Percentiles rank a stretch among this genome's conserved stretches.
These are phyloP conservation scores for Pipistrellus kuhlii DNA, from an alignment of 2,797 vertebrate genomes.

Conservation along the genomic window DNA sequence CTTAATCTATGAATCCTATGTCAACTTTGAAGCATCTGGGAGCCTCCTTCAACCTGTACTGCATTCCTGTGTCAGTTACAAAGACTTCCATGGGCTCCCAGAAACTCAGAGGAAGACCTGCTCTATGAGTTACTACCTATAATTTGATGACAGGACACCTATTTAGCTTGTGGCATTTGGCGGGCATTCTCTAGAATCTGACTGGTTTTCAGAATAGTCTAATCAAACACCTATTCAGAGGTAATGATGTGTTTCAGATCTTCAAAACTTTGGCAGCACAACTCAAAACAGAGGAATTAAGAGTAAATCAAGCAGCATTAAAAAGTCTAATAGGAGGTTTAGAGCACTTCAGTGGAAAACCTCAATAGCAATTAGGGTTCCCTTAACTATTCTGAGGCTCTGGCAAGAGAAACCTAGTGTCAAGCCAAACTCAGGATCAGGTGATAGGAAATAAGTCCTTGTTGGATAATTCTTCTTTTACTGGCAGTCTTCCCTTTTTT, in stretches of 20 bases:
- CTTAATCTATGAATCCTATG: not conserved
- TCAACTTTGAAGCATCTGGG: not conserved
- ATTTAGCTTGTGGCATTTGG: not conserved
- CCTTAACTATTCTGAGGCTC: slow-evolving; percentile 8
- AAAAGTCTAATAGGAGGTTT: slow-evolving; percentile 40
- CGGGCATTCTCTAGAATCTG: not conserved
- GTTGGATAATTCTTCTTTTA: slow-evolving; percentile 7
- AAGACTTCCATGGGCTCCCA: not conserved
- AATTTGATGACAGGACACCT: not conserved
- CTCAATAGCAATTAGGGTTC: slow-evolving; percentile 42
- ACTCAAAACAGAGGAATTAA: slow-evolving; percentile 54
- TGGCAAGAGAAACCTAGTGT: slow-evolving; percentile 21
- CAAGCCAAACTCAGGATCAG: slow-evolving; percentile 24
- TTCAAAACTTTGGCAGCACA: slow-evolving; percentile 56
- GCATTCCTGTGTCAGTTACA: not conserved
- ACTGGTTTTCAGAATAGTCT: not conserved
- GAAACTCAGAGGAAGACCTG: not conserved
- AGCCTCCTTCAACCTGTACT: too few relatives aligned
- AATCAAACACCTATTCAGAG: not conserved
- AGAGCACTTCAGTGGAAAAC: slow-evolving; percentile 5
- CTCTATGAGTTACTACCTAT: not conserved
- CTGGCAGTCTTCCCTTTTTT: not conserved
- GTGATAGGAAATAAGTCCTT: slow-evolving; percentile 31
- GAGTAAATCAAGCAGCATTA: slow-evolving; percentile 56
- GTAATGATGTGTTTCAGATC: slow-evolving; percentile 39